phyloP scores from a whole-genome alignment of 2,797 vertebrate genomes.

The Anniella stebbinsi region DNA sequence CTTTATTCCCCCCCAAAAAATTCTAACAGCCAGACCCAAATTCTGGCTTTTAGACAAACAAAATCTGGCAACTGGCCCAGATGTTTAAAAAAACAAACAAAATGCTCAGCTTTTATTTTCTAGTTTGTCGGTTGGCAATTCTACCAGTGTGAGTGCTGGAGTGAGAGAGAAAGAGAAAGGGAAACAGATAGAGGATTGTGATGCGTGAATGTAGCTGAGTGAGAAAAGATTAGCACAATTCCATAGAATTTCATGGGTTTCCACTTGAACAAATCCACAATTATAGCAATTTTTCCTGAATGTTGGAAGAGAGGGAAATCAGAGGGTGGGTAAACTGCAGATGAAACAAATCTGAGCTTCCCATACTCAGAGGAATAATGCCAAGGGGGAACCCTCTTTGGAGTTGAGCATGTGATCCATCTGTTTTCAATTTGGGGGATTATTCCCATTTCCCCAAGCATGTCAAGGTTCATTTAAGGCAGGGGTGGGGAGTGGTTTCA shows the following conservation, averaged over 20 bases:
- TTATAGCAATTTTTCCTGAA: background rate
- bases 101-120: background rate
- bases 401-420: background rate
- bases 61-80: background rate
- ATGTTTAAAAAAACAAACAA: background rate
- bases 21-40: background rate
- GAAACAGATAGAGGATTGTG: background rate
- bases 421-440: constrained; percentile 17
- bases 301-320: background rate
- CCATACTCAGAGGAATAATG: background rate
- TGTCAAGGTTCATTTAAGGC: too few relatives aligned
- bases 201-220: background rate
- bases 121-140: background rate
- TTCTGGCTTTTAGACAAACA: background rate
- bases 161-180: background rate
- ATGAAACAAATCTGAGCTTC: background rate
- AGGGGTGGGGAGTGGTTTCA: background rate
- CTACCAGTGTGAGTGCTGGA: background rate
- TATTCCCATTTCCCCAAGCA: background rate
- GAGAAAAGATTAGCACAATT: background rate
- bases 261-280: background rate
- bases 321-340: constrained; percentile 24
- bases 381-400: background rate
- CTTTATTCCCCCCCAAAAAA: too few relatives aligned
- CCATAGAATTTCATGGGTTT: background rate